Evolutionary conservation across 2,888 invertebrate genomes (phyloP), one percentile per base, ranked within the genome.

Genomic region (Carpatolechia fugitivella): DNA sequence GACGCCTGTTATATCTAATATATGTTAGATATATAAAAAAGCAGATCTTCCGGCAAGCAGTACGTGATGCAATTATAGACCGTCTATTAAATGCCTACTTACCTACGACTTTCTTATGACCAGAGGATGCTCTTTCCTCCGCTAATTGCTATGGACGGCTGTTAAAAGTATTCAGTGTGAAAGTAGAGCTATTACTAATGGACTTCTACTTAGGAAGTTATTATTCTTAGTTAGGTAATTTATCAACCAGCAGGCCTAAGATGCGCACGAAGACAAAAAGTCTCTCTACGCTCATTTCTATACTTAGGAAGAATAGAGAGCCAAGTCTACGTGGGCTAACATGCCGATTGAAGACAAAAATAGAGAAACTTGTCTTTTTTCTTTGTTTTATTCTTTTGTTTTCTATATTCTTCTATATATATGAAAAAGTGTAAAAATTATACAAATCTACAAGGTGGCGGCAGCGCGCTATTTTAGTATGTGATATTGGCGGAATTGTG

Each of bases 31-130:
- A 48, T 48, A 16, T 35, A 6, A 46, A 51, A 55, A 55, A 55
- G 55, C 51, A 51, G 55, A 29, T 38, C 56, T 52, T 16, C 48
- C 30, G 48, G 50, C 29, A 44, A 55, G 58, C 57, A 52, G 48
- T 60, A 56, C 55, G 48, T 58, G 58, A 60, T 49, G 56, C 52
- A 58, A 60, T 60, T 58, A 58, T 41, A 56, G 51, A 52, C 51
- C 29, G 33, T 14, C 31, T 38, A 24, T 54, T 36, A 52, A 41
- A 36, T 41, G 38, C 47, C 36, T 41, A 54, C 51, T 52, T 54
- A 52, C 35, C 33, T 48, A 40, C 20, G 31, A 13, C n/a, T 48
- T 8, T 11, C 29, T 29, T 24, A 13, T 20, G 24, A 24, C 24
- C 6, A 6, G 24, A 44, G n/a, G 44, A 44, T 5, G 44, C 44